These are phyloP conservation scores for Ochotona princeps DNA, from an alignment of 2,113 vertebrate species.

Conservation along the genomic window DNA sequence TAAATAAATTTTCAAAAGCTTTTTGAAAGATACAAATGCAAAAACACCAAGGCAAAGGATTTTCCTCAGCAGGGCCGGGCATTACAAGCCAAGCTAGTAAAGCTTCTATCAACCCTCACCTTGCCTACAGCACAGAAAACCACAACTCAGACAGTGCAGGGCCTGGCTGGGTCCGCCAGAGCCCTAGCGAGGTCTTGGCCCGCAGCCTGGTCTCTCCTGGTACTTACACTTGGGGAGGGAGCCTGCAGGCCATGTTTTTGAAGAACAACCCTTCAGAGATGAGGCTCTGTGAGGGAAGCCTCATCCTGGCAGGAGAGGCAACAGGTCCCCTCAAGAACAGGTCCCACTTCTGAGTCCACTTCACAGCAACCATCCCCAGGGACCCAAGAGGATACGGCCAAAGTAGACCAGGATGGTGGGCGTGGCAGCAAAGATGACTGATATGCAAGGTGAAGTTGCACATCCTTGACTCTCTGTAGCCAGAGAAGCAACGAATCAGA, in stretches of 20 bases:
- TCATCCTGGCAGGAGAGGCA: background rate
- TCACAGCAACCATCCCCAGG: background rate
- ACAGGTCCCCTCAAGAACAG: background rate
- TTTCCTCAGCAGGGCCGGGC: background rate
- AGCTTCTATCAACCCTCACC: background rate
- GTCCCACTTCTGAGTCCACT: background rate
- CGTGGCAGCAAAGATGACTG: background rate
- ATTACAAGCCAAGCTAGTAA: background rate
- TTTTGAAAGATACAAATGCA: background rate
- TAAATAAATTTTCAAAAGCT: too few species aligned
- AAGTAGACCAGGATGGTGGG: too few species aligned
- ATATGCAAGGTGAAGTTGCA: background rate
- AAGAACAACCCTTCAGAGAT: too few species aligned
- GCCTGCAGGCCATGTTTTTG: background rate
- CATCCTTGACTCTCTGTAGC: background rate
- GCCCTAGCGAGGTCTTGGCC: background rate
- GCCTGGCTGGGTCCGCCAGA: background rate
- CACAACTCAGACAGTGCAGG: background rate
- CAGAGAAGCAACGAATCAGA: background rate
- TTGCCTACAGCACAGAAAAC: background rate
- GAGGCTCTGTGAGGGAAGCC: too few species aligned
- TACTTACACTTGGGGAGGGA: background rate
- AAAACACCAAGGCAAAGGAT: background rate
- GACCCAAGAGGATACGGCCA: background rate
- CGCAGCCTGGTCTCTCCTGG: background rate